phyloP scores from a whole-genome alignment of 1,140 invertebrate species.

The Papilio glaucus region DNA sequence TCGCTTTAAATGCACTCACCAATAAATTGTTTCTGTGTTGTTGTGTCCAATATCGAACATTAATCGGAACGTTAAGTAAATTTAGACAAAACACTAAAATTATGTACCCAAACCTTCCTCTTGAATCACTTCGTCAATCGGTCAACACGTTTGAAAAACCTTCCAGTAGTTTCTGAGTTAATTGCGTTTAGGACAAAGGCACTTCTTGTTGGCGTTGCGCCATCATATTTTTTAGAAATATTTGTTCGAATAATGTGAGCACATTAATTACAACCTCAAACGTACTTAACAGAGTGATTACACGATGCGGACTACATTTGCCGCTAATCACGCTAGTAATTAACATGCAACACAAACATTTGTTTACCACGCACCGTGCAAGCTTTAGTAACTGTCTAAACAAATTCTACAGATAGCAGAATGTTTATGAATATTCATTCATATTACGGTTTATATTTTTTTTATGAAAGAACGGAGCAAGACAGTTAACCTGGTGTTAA shows the following conservation, averaged over 20 bases:
- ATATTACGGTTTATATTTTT: background rate
- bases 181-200: no score
- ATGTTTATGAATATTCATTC: conserved; percentile 6
- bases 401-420: background rate
- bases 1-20: background rate
- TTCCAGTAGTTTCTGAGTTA: no score
- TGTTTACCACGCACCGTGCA: conserved; percentile 1
- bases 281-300: background rate
- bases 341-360: conserved; percentile 23
- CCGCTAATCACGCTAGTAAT: background rate
- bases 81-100: no score
- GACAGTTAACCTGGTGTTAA: no score
- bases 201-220: no score
- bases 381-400: conserved; percentile 4
- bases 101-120: no score
- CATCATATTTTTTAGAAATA: background rate
- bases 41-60: no score
- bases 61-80: no score
- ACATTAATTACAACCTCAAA: conserved; percentile 3
- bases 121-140: no score
- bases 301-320: background rate
- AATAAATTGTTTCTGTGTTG: no score
- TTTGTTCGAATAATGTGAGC: background rate
- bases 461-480: no score
- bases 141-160: no score